These are phyloP conservation scores for Pollenia labialis DNA, from an alignment of 2,888 invertebrate species.

Conservation along the genomic window DNA sequence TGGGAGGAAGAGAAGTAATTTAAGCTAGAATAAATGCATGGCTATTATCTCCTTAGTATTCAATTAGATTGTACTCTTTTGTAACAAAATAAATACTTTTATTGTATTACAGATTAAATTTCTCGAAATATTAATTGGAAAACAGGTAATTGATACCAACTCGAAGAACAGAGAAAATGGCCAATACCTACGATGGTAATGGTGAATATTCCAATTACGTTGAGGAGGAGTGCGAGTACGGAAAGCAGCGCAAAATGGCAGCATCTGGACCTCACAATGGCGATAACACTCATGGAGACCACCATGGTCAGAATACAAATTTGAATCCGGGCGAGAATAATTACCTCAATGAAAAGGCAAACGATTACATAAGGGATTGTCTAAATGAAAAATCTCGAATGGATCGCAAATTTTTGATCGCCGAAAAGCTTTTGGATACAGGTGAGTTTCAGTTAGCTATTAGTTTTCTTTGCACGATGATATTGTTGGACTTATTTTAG, in stretches of 20 bases:
- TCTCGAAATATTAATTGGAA: neutral
- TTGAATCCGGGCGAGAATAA: constrained; percentile 79
- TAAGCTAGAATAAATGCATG: too few relatives aligned
- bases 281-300: constrained; percentile 81
- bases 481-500: constrained; percentile 82
- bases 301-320: constrained; percentile 75
- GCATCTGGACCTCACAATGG: constrained; percentile 80
- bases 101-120: constrained; percentile 11
- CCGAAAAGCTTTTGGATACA: constrained; percentile 89
- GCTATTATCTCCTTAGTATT: too few relatives aligned
- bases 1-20: too few relatives aligned
- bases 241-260: constrained; percentile 79
- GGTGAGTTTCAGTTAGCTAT: constrained; percentile 84
- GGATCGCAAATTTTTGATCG: constrained; percentile 89
- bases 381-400: constrained; percentile 89
- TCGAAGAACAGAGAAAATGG: constrained; percentile 78
- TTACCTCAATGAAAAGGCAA: constrained; percentile 88
- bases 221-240: constrained; percentile 83
- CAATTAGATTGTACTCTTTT: neutral
- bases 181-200: constrained; percentile 84
- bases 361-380: constrained; percentile 91
- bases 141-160: neutral
- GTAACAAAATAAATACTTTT: neutral
- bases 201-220: constrained; percentile 83
- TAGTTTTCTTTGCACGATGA: neutral